Evolutionary conservation across 2,797 vertebrate species (phyloP).

Genomic region (Erpetoichthys calabaricus): DNA sequence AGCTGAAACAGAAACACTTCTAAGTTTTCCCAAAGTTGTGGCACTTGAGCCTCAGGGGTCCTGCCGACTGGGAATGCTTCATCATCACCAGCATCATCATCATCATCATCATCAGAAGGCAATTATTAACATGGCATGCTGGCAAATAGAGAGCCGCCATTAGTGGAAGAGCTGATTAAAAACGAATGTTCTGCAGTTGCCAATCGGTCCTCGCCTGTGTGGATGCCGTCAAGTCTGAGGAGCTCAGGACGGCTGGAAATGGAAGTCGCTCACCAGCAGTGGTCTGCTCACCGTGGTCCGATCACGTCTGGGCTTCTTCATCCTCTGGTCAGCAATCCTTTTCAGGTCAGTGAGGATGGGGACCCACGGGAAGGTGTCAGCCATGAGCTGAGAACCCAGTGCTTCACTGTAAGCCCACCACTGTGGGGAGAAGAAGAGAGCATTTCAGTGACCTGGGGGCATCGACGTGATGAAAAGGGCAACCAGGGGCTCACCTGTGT

Average conservation of each 20-base stretch:
- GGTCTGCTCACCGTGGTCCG: not conserved
- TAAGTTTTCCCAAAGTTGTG: no score
- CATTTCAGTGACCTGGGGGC: not conserved
- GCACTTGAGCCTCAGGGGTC: no score
- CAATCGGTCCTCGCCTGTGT: not conserved
- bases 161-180: no score
- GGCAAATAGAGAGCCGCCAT: no score
- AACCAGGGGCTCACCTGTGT: no score
- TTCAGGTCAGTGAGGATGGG: not conserved
- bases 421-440: not conserved
- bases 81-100: no score
- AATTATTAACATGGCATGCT: no score
- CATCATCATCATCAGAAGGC: no score
- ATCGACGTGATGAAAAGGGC: no score
- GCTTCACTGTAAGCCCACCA: conserved; percentile 5
- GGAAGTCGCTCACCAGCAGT: not conserved
- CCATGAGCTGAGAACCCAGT: conserved; percentile 5
- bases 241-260: not conserved
- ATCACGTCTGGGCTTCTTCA: not conserved
- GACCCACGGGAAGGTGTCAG: conserved; percentile 1
- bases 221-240: not conserved
- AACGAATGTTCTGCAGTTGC: not conserved
- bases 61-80: no score
- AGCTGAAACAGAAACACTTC: no score
- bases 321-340: not conserved